Percentiles rank a stretch among this genome's conserved stretches.
Conservation (phyloP, 35 echinoderm and acorn worm species). For the Lytechinus pictus region DNA sequence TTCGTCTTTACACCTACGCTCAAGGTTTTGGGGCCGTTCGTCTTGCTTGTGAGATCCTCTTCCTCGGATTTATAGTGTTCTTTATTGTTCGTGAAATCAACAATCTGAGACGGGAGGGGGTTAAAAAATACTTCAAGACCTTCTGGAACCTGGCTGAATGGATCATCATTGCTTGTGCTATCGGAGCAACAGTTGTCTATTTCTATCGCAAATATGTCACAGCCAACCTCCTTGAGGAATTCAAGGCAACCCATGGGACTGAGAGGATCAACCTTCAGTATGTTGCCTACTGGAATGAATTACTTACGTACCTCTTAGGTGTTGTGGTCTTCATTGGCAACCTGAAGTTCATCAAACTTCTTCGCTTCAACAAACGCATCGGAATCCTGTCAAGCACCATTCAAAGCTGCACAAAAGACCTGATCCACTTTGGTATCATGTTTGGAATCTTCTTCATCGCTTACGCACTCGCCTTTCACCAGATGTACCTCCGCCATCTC, state of each 20-base stretch:
- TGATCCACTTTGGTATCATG: constrained; percentile 90
- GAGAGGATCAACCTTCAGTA: constrained; percentile 95
- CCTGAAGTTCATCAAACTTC: constrained; percentile 87
- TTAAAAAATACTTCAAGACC: constrained; percentile 61
- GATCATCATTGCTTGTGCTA: constrained; percentile 71
- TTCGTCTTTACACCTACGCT: constrained; percentile 69
- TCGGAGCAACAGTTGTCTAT: constrained; percentile 70
- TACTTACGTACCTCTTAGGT: constrained; percentile 85
- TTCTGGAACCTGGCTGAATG: constrained; percentile 91
- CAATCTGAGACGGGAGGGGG: constrained; percentile 61
- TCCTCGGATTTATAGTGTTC: constrained; percentile 80
- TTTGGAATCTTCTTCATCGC: constrained; percentile 91
- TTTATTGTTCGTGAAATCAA: constrained; percentile 72
- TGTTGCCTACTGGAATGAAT: constrained; percentile 94
- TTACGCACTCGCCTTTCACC: constrained; percentile 77
- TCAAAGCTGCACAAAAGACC: constrained; percentile 63
- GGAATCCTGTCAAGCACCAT: constrained; percentile 88
- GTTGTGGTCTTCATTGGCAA: constrained; percentile 81
- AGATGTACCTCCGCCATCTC: constrained; percentile 62
- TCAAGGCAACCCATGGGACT: constrained; percentile 62
- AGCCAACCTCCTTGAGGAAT: constrained; percentile 49
- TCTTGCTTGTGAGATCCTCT: constrained; percentile 73
- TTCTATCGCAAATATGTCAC: constrained; percentile 85
- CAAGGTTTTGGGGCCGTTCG: constrained; percentile 70
- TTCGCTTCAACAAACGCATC: constrained; percentile 92